A percentile compares a stretch with the other conserved stretches of the same genome.
phyloP scores from a whole-genome alignment of 2,797 vertebrate species.

The Poeciliopsis paucimaculata region DNA sequence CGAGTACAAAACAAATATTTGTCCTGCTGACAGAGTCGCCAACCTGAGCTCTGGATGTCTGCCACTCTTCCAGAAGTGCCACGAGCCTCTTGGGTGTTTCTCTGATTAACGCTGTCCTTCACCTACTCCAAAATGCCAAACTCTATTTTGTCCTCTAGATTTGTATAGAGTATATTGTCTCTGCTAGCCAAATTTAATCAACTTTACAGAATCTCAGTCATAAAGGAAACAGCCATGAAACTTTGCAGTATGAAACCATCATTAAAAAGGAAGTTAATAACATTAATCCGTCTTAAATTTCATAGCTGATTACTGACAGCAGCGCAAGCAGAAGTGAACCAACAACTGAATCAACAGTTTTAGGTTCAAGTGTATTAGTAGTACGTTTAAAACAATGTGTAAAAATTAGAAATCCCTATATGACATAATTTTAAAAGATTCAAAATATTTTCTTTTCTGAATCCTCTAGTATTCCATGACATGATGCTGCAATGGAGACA shows the following conservation, averaged over 20 bases:
- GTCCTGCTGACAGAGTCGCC: neutral
- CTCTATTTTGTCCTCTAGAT: neutral
- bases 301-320: neutral
- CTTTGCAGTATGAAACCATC: too few relatives aligned
- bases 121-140: neutral
- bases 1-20: neutral
- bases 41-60: neutral
- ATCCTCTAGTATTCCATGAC: conserved; percentile 13
- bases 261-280: neutral
- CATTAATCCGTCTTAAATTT: neutral
- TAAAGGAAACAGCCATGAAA: neutral
- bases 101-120: conserved; percentile 1
- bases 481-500: conserved; percentile 17
- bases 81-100: neutral
- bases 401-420: too few relatives aligned
- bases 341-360: neutral
- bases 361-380: neutral
- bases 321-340: neutral
- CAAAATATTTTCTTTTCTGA: neutral
- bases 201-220: neutral
- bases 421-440: neutral
- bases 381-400: neutral
- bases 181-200: neutral
- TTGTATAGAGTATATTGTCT: neutral
- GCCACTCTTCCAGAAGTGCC: neutral